phyloP scores from a whole-genome alignment of 2,888 invertebrate genomes.

The Cyclophora albipunctata region DNA sequence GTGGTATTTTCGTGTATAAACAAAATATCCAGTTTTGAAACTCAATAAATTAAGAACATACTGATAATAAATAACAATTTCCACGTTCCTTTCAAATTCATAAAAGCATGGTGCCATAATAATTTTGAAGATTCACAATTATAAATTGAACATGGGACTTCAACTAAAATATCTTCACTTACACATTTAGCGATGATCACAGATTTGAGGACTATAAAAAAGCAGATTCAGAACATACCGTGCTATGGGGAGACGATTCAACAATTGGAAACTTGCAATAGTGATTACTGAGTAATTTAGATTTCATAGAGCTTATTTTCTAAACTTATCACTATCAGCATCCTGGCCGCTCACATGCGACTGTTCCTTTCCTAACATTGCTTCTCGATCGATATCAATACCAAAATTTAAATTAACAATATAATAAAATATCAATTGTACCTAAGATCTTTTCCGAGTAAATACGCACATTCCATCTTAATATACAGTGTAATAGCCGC shows the following conservation, averaged over 20 bases:
- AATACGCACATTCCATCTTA: conserved; percentile 64
- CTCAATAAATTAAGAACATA: conserved; percentile 71
- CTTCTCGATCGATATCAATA: conserved; percentile 70
- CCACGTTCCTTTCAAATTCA: conserved; percentile 50
- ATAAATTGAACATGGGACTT: conserved; percentile 45
- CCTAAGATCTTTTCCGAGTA: conserved; percentile 72
- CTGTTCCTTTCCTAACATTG: conserved; percentile 62
- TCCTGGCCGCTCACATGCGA: conserved; percentile 54
- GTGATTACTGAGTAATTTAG: conserved; percentile 74
- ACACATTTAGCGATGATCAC: conserved; percentile 72
- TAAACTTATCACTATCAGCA: conserved; percentile 70
- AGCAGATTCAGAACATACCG: conserved; percentile 72
- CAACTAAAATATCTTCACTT: conserved; percentile 67
- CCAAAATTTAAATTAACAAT: conserved; percentile 72
- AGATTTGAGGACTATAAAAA: conserved; percentile 73
- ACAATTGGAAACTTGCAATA: conserved; percentile 70
- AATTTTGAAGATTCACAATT: conserved; percentile 51
- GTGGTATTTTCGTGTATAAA: conserved; percentile 72
- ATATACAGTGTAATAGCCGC: conserved; percentile 50
- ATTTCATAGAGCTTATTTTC: conserved; percentile 67
- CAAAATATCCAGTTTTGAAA: conserved; percentile 68
- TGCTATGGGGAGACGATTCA: conserved; percentile 70
- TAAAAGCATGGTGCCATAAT: conserved; percentile 54
- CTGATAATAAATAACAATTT: conserved; percentile 72
- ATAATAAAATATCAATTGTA: conserved; percentile 75